Percentiles rank a stretch among this genome's conserved stretches.
Conservation (phyloP, 2,888 invertebrate genomes). For the Caenorhabditis becei region DNA sequence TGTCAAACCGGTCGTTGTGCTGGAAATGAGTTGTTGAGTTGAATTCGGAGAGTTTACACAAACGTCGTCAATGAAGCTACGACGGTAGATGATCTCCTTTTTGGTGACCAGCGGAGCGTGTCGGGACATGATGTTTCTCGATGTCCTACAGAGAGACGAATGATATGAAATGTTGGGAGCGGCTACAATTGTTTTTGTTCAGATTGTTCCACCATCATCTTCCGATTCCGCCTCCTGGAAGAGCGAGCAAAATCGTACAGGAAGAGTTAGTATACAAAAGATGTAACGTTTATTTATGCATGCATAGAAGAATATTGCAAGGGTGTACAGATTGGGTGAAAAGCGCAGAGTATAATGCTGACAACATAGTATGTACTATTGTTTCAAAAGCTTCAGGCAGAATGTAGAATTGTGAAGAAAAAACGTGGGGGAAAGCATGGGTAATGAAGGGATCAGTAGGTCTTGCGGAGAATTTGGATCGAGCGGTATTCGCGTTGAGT, state of each 20-base stretch:
- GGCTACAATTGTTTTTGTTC: slow-evolving; percentile 21
- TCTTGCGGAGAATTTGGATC: slow-evolving; percentile 75
- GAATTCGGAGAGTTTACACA: slow-evolving; percentile 5
- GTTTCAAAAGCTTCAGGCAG: slow-evolving; percentile 60
- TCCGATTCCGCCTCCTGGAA: slow-evolving; percentile 5
- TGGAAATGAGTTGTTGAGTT: slow-evolving; percentile 11
- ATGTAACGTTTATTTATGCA: slow-evolving; percentile 43
- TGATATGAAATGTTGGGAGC: slow-evolving; percentile 29
- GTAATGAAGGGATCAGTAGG: slow-evolving; percentile 48
- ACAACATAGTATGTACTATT: slow-evolving; percentile 33
- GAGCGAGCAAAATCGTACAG: slow-evolving; percentile 22
- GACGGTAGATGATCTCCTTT: slow-evolving; percentile 59
- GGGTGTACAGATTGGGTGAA: slow-evolving; percentile 21
- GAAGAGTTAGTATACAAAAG: slow-evolving; percentile 31
- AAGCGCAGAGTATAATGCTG: slow-evolving; percentile 12
- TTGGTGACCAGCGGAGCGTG: slow-evolving; percentile 48
- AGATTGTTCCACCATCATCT: slow-evolving; percentile 5
- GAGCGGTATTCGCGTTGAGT: slow-evolving; percentile 70
- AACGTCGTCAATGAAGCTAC: slow-evolving; percentile 56
- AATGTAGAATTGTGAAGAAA: slow-evolving; percentile 39
- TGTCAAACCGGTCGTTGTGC: slow-evolving; percentile 55
- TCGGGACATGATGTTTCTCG: slow-evolving; percentile 49
- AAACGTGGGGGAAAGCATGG: background rate
- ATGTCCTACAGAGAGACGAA: slow-evolving; percentile 5
- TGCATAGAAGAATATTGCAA: slow-evolving; percentile 23